Percentiles rank a stretch among this genome's conserved stretches.
Evolutionary conservation across 2,797 vertebrate genomes (phyloP).

Genomic region (Harpagifer antarcticus): DNA sequence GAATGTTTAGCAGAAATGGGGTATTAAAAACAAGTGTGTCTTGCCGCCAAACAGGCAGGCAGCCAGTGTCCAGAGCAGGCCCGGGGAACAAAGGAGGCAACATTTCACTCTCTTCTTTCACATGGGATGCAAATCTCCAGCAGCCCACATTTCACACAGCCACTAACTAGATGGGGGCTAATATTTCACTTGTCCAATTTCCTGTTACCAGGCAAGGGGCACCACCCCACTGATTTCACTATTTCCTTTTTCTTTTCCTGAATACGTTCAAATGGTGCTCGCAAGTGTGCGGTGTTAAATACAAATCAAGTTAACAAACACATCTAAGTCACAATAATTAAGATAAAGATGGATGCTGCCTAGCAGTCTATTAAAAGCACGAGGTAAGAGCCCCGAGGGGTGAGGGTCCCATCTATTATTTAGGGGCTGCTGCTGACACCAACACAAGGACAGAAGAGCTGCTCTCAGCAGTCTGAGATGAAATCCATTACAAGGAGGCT

Average conservation of each 20-base stretch:
- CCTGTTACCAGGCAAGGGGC: conserved; percentile 9
- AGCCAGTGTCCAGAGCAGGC: conserved; percentile 45
- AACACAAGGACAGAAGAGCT: conserved; percentile 45
- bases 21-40: conserved; percentile 42
- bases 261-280: conserved; percentile 4
- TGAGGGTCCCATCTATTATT: conserved; percentile 82
- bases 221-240: background rate
- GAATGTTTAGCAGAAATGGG: conserved; percentile 28
- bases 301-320: conserved; percentile 25
- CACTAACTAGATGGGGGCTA: conserved; percentile 4
- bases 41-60: conserved; percentile 45
- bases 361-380: conserved; percentile 75
- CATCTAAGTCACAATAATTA: conserved; percentile 28
- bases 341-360: conserved; percentile 28
- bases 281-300: conserved; percentile 9
- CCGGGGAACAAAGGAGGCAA: conserved; percentile 73
- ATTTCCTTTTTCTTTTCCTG: conserved; percentile 12
- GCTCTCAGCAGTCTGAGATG: conserved; percentile 39
- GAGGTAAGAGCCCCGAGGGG: conserved; percentile 64
- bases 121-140: conserved; percentile 50
- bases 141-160: conserved; percentile 45
- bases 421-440: conserved; percentile 78
- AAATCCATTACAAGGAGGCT: conserved; percentile 15
- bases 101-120: conserved; percentile 73
- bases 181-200: conserved; percentile 46